Conservation (phyloP, 2,797 vertebrate species). For the Heteromormyrus szaboi region DNA sequence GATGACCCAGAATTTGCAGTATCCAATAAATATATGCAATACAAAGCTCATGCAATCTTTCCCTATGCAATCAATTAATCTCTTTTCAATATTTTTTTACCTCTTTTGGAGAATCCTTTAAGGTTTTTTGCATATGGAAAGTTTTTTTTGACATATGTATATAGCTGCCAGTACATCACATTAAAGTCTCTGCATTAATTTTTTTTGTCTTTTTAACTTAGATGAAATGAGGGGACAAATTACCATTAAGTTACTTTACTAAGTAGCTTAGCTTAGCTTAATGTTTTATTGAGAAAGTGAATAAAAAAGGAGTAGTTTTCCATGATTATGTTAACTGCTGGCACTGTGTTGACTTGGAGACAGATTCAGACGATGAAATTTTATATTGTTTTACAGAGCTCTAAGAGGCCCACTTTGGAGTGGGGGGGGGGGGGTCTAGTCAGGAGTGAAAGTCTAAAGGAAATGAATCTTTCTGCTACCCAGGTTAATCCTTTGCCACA, state of each 20-base stretch:
- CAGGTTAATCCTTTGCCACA: conserved; percentile 42
- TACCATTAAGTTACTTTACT: background rate
- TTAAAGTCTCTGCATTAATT: background rate
- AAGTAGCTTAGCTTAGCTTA: background rate
- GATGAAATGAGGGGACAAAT: background rate
- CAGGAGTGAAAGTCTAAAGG: conserved; percentile 25
- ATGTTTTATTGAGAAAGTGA: background rate
- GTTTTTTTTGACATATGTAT: conserved; percentile 8
- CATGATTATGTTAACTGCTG: conserved; percentile 13
- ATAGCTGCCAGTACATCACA: background rate
- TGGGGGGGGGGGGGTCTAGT: conserved; percentile 18
- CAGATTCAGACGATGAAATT: conserved; percentile 33
- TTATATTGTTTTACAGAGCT: conserved; percentile 32
- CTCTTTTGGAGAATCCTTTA: background rate
- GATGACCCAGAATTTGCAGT: background rate
- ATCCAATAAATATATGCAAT: background rate
- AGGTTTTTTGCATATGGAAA: conserved; percentile 2
- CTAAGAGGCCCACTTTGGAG: conserved; percentile 32
- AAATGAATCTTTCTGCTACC: conserved; percentile 30
- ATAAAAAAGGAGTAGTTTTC: background rate
- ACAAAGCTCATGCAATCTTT: background rate
- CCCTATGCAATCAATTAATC: background rate
- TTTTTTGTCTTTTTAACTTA: background rate
- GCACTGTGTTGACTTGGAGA: conserved; percentile 25
- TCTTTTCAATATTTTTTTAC: background rate